Evolutionary conservation across 1,140 invertebrate species (phyloP).

Genomic region (Drosophila parabipectinata): DNA sequence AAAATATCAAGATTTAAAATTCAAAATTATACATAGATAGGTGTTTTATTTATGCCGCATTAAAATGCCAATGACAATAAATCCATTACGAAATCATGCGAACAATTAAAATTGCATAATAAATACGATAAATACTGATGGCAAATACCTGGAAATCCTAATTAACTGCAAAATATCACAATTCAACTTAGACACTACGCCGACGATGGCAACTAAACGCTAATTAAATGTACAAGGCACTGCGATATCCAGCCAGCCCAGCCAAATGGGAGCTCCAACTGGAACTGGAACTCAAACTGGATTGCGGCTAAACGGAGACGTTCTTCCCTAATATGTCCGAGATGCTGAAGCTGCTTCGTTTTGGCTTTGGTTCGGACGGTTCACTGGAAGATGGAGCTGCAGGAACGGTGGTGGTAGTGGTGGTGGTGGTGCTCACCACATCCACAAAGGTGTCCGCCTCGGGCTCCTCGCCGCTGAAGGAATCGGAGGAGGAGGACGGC

Average conservation of each 20-base stretch:
- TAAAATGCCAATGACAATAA: constrained; percentile 77
- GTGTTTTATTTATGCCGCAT: constrained; percentile 67
- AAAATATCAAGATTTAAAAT: constrained; percentile 31
- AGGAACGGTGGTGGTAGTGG: background rate
- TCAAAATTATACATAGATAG: background rate
- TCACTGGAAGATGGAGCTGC: constrained; percentile 15
- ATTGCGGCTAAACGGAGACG: constrained; percentile 50
- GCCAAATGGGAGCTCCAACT: constrained; percentile 60
- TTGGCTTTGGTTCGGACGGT: constrained; percentile 49
- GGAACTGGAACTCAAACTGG: background rate
- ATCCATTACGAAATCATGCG: constrained; percentile 79
- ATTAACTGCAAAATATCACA: constrained; percentile 82
- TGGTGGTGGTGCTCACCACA: constrained; percentile 58
- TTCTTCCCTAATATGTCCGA: constrained; percentile 74
- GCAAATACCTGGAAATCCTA: constrained; percentile 81
- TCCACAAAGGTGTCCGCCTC: constrained; percentile 69
- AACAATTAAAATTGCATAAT: constrained; percentile 82
- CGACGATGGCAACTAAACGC: constrained; percentile 69
- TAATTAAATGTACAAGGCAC: constrained; percentile 81
- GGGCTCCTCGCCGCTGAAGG: constrained; percentile 48
- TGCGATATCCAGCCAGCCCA: constrained; percentile 12
- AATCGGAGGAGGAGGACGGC: constrained; percentile 55
- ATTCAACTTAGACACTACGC: constrained; percentile 63
- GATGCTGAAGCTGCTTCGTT: constrained; percentile 77
- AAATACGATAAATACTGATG: constrained; percentile 81